Conservation (phyloP, 1,140 invertebrate genomes). For the Maconellicoccus hirsutus region DNA sequence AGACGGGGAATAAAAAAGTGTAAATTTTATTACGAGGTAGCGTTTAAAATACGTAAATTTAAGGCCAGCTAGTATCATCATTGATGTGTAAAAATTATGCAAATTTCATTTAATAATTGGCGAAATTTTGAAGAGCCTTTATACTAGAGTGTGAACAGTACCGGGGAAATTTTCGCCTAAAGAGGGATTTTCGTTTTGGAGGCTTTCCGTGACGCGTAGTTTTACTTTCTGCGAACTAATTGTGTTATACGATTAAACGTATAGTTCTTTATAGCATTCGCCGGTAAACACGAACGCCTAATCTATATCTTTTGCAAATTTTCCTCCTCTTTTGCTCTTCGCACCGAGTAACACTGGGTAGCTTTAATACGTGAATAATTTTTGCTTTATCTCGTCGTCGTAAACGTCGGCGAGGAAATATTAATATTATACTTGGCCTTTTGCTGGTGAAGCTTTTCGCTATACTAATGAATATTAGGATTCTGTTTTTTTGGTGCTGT, state of each 20-base stretch:
- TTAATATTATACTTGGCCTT: too few relatives aligned
- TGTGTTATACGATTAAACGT: background rate
- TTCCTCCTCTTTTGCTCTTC: background rate
- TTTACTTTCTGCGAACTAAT: background rate
- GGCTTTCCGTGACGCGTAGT: background rate
- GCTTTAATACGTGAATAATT: background rate
- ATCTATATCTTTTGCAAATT: background rate
- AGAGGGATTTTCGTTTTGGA: too few relatives aligned
- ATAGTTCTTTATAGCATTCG: background rate
- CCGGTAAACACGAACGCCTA: background rate
- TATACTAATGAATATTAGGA: too few relatives aligned
- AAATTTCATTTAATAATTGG: background rate
- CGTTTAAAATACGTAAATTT: too few relatives aligned
- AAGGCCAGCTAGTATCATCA: background rate
- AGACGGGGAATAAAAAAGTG: too few relatives aligned
- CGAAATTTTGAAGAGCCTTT: background rate
- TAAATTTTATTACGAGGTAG: too few relatives aligned
- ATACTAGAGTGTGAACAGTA: too few relatives aligned
- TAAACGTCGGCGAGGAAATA: too few relatives aligned
- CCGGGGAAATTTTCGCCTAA: too few relatives aligned
- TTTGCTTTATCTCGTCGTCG: background rate
- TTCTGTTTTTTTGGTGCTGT: background rate
- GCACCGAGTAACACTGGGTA: background rate
- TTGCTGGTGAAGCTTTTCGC: too few relatives aligned
- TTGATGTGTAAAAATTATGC: constrained; percentile 1